phyloP scores from a whole-genome alignment of 2,113 vertebrate species.

The Brachirus orientalis region DNA sequence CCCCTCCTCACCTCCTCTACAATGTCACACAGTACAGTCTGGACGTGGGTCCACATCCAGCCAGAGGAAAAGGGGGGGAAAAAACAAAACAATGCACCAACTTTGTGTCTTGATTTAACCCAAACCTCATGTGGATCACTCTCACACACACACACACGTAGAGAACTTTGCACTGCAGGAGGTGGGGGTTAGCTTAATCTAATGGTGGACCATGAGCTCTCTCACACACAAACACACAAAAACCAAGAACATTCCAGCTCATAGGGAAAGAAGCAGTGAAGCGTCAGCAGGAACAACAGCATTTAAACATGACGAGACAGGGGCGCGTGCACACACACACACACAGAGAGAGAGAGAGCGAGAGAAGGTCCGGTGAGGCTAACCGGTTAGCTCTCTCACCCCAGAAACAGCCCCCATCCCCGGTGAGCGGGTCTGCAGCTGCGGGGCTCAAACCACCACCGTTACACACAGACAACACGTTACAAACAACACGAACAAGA shows the following conservation, averaged over 20 bases:
- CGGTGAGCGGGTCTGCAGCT: conserved; percentile 64
- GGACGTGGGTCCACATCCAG: conserved; percentile 52
- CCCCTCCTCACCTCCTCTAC: conserved; percentile 7
- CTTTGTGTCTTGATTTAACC: conserved; percentile 53
- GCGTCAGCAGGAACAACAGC: conserved; percentile 51
- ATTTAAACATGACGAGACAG: conserved; percentile 60
- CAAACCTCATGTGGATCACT: conserved; percentile 44
- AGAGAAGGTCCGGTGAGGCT: conserved; percentile 18
- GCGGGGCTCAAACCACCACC: conserved; percentile 80
- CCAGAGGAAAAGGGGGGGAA: conserved; percentile 13
- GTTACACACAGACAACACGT: conserved; percentile 31
- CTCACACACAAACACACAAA: not conserved
- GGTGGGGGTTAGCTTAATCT: conserved; percentile 48
- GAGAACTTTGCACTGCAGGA: conserved; percentile 73
- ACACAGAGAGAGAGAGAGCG: not conserved
- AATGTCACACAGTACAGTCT: conserved; percentile 56
- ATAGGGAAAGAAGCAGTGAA: conserved; percentile 60
- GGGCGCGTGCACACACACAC: conserved; percentile 2
- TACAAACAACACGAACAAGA: conserved; percentile 77
- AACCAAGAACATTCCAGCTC: conserved; percentile 73
- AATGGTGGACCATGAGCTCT: conserved; percentile 62
- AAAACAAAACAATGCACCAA: conserved; percentile 48
- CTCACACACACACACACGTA: conserved; percentile 6
- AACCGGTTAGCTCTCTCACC: conserved; percentile 27
- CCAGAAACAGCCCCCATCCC: conserved; percentile 44